Evolutionary conservation across 1,140 invertebrate species (phyloP), one percentile per base, ranked within the genome.

Genomic region (Mactra quadrangularis): DNA sequence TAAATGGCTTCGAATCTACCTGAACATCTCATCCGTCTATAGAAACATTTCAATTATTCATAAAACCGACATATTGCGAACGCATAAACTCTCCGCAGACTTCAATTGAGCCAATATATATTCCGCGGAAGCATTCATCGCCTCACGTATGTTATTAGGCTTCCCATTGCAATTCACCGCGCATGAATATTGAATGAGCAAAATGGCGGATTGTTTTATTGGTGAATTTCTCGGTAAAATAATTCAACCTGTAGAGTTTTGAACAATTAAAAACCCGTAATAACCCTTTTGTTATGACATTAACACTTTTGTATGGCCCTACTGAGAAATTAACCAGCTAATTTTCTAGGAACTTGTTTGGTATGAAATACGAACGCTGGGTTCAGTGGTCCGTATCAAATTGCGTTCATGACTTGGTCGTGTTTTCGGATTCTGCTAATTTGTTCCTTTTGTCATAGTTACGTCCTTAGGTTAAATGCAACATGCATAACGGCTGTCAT

Each of bases 131-230:
- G 35, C 41, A 71, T 71, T 71, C 64, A 17, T 7, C 55, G 64
- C 41, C 66, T 70, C 77, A 19, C 66, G 62, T 47, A 59, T 60
- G 77, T 81, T 81, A 71, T 71, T 70, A 52, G 77, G 77, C 66
- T 81, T 53, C 64, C 64, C 45, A 64, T 35, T 62, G 66, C 66
- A 60, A 66, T 64, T 41, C 77, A 55, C 35, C 47, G 77, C 77
- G 77, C 77, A 81, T 81, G 77, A 81, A 81, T 81, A 70, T 81
- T 81, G 45, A 64, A 81, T 81, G 52, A 81, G 47, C 25, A 71
- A 81, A 81, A 81, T 81, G 77, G 77, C 64, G 64, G 35, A 41
- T 52, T 66, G 60, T 66, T 50, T 53, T 68, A 68, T 78, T 33
- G 77, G 45, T 22, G 33, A 71, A 68, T 71, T 81, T 71, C 60